These are phyloP conservation scores for Kryptopterus vitreolus DNA, from an alignment of 2,797 vertebrate species.

Conservation along the genomic window DNA sequence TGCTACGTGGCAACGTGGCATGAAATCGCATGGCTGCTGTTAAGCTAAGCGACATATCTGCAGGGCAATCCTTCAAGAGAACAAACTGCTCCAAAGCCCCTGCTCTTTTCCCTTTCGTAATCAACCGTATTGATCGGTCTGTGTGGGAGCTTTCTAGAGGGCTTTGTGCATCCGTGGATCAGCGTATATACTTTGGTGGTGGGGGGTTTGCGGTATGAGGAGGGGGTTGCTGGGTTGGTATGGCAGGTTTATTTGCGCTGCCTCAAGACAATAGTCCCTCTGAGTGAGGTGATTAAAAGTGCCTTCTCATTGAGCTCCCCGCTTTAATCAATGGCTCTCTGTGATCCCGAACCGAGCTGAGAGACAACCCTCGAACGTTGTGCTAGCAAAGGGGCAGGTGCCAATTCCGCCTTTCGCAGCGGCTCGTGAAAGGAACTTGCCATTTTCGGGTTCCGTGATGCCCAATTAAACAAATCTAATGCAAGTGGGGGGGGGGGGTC, in stretches of 20 bases:
- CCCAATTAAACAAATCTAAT: slow-evolving; percentile 77
- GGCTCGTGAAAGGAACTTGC: slow-evolving; percentile 57
- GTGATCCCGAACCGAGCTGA: slow-evolving; percentile 62
- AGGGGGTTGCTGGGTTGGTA: too few species aligned
- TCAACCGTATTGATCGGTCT: slow-evolving; percentile 75
- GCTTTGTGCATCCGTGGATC: slow-evolving; percentile 59
- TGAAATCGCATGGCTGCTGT: slow-evolving; percentile 9
- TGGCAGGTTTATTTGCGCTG: slow-evolving; percentile 66
- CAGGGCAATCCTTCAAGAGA: slow-evolving; percentile 49
- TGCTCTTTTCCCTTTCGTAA: slow-evolving; percentile 66
- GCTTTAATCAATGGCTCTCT: slow-evolving; percentile 69
- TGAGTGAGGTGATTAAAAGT: slow-evolving; percentile 76
- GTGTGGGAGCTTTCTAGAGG: slow-evolving; percentile 60
- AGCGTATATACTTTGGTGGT: slow-evolving; percentile 69
- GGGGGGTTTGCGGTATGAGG: too few species aligned
- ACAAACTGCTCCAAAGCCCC: slow-evolving; percentile 66
- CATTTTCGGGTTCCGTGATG: slow-evolving; percentile 66
- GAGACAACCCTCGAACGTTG: slow-evolving; percentile 38
- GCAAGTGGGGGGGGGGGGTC: slow-evolving; percentile 51
- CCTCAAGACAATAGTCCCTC: slow-evolving; percentile 73
- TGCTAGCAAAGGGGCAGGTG: slow-evolving; percentile 47
- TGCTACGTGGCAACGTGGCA: slow-evolving; percentile 7
- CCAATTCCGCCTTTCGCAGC: slow-evolving; percentile 59
- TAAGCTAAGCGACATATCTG: slow-evolving; percentile 52
- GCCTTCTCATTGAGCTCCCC: slow-evolving; percentile 68